These are phyloP conservation scores for Busseola fusca DNA, from an alignment of 2,888 invertebrate genomes.

Conservation along the genomic window DNA sequence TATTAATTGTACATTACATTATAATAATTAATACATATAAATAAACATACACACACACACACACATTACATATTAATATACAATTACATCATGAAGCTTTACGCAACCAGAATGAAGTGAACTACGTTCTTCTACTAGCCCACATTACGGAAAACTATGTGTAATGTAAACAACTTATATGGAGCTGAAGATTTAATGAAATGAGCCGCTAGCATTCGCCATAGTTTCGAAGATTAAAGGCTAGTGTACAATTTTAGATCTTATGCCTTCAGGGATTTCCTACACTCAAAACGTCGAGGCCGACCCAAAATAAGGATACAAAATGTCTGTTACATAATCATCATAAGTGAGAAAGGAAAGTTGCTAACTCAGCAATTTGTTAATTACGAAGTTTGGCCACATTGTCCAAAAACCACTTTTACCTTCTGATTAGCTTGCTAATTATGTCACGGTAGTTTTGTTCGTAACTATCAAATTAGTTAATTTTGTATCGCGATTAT, in stretches of 20 bases:
- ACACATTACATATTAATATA: not conserved
- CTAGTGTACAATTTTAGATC: constrained; percentile 44
- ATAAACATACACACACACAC: too few relatives aligned
- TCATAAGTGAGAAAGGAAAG: constrained; percentile 46
- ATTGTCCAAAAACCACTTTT: constrained; percentile 54
- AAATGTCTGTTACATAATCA: constrained; percentile 44
- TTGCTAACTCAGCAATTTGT: constrained; percentile 51
- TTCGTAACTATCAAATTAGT: constrained; percentile 64
- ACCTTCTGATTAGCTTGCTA: constrained; percentile 64
- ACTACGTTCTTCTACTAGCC: not conserved
- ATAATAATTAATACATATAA: too few relatives aligned
- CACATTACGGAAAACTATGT: not conserved
- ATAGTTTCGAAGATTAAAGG: constrained; percentile 31
- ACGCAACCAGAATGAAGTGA: not conserved
- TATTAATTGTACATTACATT: too few relatives aligned
- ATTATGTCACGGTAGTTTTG: constrained; percentile 61
- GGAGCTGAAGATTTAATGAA: constrained; percentile 23
- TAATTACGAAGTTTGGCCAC: constrained; percentile 56
- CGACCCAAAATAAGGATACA: constrained; percentile 42
- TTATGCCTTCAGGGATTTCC: constrained; percentile 48
- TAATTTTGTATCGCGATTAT: constrained; percentile 63
- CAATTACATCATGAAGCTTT: too few relatives aligned
- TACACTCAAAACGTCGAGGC: constrained; percentile 42
- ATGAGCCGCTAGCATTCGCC: constrained; percentile 9
- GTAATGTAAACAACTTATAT: constrained; percentile 5